phyloP scores from a whole-genome alignment of 1,140 invertebrate genomes.

The Trichonephila clavipes region DNA sequence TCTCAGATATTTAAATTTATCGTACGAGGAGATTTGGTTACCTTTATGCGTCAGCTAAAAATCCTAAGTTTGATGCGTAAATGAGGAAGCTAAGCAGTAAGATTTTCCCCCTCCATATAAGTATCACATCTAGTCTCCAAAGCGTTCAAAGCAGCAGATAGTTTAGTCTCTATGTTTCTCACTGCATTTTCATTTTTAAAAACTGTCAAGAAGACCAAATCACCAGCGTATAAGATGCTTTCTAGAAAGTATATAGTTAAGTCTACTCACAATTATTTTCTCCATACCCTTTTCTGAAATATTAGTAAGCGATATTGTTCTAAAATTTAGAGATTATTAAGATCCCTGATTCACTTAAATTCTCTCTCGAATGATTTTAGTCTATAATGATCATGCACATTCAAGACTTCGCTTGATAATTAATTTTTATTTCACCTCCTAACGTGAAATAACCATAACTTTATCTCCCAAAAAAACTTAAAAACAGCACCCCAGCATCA shows the following conservation, averaged over 20 bases:
- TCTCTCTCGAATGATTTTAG: too few species aligned
- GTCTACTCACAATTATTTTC: constrained; percentile 33
- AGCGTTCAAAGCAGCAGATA: background rate
- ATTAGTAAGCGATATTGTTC: constrained; percentile 38
- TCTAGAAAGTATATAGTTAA: constrained; percentile 39
- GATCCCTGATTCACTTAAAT: too few species aligned
- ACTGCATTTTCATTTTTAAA: background rate
- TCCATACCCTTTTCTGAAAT: constrained; percentile 36
- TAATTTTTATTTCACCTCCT: too few species aligned
- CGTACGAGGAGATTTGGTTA: background rate
- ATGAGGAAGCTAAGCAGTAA: constrained; percentile 1
- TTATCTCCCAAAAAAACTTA: too few species aligned
- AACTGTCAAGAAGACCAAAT: constrained; percentile 31
- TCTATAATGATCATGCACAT: too few species aligned
- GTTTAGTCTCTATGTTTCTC: background rate
- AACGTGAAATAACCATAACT: too few species aligned
- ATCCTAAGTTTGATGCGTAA: constrained; percentile 32
- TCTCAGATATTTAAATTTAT: constrained; percentile 49
- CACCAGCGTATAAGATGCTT: constrained; percentile 53
- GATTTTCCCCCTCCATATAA: constrained; percentile 37
- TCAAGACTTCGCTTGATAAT: too few species aligned
- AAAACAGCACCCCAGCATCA: too few species aligned
- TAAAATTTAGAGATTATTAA: constrained; percentile 21
- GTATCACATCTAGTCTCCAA: constrained; percentile 43
- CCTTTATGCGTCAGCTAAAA: background rate